Base-by-base conservation (phyloP, 2,113 vertebrate species). In the Brachypteracias leptosomus region DNA sequence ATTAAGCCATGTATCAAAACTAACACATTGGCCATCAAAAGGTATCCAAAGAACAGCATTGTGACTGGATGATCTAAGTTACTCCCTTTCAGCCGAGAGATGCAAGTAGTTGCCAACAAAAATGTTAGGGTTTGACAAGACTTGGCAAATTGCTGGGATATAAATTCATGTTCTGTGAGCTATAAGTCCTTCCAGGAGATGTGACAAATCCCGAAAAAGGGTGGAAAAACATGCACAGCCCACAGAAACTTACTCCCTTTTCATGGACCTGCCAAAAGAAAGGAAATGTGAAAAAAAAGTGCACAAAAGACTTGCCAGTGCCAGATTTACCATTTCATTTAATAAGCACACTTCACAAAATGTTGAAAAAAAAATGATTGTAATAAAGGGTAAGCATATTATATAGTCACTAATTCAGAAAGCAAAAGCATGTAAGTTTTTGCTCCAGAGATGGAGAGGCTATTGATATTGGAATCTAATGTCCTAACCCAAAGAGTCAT, bases 261-360 rank as follows among this genome's bases (percentile, higher is more conserved):
- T 61, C 71, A 81, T 49, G 55, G 90, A 94, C 52, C 66, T 96
- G 96, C 96, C 97, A 96, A 97, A 94, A 94, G 92, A 95, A 96
- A 97, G 93, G 95, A 97, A 97, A 96, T 42, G n/a, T 19, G 29
- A 92, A 96, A 83, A 97, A 70, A 28, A 68, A 51, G 94, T 68
- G 88, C 74, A 96, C 88, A 79, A 79, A 91, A 96, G 88, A 95
- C 57, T 94, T 88, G 66, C 85, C 89, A 86, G 86, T 96, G 93
- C 94, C 86, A 97, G 94, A 95, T 91, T 94, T 88, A 96, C 94
- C 89, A 82, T 92, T 97, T 95, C 95, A 91, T 97, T 96, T 96
- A 96, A 92, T 96, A 96, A 97, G 83, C 92, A 95, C 95, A 96
- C 95, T 91, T 96, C 95, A 95, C 97, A 97, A 97, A 97, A 96